Base-by-base conservation (phyloP, 1,140 invertebrate species). In the Drosophila dunni region DNA sequence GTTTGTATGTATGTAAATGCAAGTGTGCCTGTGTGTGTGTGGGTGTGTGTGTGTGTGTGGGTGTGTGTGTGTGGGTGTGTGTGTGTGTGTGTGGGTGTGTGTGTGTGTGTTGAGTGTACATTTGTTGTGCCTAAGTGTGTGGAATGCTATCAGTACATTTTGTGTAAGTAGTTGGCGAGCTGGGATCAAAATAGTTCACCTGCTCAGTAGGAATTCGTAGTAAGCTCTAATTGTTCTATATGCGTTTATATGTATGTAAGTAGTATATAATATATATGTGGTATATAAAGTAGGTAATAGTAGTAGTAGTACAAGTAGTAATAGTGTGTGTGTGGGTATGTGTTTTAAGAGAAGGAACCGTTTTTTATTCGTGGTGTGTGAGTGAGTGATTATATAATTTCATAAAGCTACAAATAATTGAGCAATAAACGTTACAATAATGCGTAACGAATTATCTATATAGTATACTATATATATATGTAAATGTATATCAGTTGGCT, bases 171-270 rank as follows among this genome's bases (percentile, higher is more conserved):
- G 17, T 60, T 60, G 24, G 6, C 38, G 54, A 45, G 36, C 44
- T 13, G 40, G 56, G 40, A 42, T 13, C 40, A 13, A 54, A 40
- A 36, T 29, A 10, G 48, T 13, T 51, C 44, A 33, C 24, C 3
- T 9, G 62, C 40, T 62, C 15, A 34, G 13, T 88, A 86, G 83
- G 83, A 86, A 86, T 86, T 80, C 66, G 61, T 88, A 65, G 57
- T 88, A 88, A 88, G 83, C 83, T 88, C 83, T 88, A 88, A 72
- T 83, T 48, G 69, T 79, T 80, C 63, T 82, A 82, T 82, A 82
- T 78, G 67, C 61, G 48, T 65, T 57, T 68, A 71, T 79, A 67
- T 63, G 40, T 65, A n/a, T n/a, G 45, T 68, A 70, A 75, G 63
- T 62, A 71, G 42, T 75, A 46, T 68, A 71, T 72, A 40, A 9